A percentile compares a stretch with the other conserved stretches of the same genome.
These are phyloP conservation scores for Bubo scandiacus DNA, from an alignment of 2,113 vertebrate genomes.

Conservation along the genomic window DNA sequence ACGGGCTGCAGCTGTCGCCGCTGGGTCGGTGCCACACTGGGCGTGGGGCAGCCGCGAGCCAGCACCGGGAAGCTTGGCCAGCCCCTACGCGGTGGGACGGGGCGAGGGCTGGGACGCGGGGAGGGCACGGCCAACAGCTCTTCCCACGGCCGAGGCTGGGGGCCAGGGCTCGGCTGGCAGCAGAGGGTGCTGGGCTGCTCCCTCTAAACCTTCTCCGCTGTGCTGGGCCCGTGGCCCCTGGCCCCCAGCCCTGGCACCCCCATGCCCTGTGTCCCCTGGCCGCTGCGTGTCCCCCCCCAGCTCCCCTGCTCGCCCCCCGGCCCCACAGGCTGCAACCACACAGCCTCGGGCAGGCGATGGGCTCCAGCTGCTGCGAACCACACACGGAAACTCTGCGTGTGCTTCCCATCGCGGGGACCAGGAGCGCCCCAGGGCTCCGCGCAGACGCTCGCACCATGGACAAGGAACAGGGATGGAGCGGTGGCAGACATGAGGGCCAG, in stretches of 20 bases:
- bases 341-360: not conserved
- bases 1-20: not conserved
- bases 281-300: fast-evolving
- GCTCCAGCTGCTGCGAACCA: not conserved
- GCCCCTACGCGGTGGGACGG: not conserved
- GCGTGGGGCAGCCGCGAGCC: no score
- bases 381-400: not conserved
- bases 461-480: not conserved
- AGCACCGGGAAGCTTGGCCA: no score
- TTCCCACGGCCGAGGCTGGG: not conserved
- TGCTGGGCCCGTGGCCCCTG: fast-evolving
- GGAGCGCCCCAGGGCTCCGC: not conserved
- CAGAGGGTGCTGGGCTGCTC: not conserved
- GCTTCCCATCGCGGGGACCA: not conserved
- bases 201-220: not conserved
- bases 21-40: not conserved
- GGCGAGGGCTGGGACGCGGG: fast-evolving
- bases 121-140: no score
- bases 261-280: not conserved
- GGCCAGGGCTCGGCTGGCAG: not conserved
- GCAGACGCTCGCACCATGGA: not conserved
- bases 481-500: not conserved
- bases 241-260: not conserved
- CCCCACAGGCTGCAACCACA: not conserved
- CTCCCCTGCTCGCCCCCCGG: fast-evolving